Conservation (phyloP, 2,113 vertebrate genomes). For the Malurus cyaneus region DNA sequence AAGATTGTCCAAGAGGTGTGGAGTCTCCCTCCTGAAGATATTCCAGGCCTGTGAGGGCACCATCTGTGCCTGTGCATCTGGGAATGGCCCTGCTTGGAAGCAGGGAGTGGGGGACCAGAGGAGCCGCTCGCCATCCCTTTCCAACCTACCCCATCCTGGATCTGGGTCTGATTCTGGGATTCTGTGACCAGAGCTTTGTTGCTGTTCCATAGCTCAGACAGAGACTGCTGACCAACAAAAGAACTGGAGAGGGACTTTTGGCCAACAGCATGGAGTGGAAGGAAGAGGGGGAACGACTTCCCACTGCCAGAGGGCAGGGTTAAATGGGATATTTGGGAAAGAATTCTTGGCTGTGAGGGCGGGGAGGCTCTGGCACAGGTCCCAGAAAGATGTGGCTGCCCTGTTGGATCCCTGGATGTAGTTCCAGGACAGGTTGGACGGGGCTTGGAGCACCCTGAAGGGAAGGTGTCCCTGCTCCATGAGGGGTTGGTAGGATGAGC, state of each 20-base stretch:
- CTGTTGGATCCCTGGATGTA: background rate
- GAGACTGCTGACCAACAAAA: background rate
- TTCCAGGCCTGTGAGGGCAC: rapidly evolving
- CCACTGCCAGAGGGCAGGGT: background rate
- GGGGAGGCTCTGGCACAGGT: rapidly evolving
- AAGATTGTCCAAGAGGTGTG: rapidly evolving
- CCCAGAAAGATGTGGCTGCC: background rate
- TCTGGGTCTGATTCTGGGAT: background rate
- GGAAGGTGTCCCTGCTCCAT: background rate
- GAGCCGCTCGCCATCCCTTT: background rate
- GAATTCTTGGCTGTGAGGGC: rapidly evolving
- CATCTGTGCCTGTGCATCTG: background rate
- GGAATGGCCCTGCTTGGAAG: rapidly evolving
- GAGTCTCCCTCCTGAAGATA: background rate
- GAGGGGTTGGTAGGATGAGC: background rate
- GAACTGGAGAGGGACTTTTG: background rate
- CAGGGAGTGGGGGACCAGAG: rapidly evolving
- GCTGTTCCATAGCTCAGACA: rapidly evolving
- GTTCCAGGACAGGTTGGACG: rapidly evolving
- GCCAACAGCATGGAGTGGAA: background rate
- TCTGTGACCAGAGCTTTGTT: rapidly evolving
- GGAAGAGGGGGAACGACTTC: background rate
- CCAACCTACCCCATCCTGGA: background rate
- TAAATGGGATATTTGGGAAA: no score
- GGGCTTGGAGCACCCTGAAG: rapidly evolving